Conservation (phyloP, 2,888 invertebrate genomes). For the Ecliptopera silaceata region DNA sequence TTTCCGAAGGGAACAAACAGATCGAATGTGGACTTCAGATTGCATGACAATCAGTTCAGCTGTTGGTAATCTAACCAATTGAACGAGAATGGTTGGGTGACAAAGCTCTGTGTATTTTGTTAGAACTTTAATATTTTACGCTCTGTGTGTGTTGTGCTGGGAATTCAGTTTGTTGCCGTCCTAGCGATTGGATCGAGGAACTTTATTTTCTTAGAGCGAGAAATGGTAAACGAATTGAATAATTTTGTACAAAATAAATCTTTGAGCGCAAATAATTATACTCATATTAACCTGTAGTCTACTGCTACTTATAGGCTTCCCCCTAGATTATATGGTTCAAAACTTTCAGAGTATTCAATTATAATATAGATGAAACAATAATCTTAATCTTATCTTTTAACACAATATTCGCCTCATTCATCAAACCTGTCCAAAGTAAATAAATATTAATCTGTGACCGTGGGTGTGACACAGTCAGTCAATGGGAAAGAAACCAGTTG, state of each 20-base stretch:
- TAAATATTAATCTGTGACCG: slow-evolving; percentile 2
- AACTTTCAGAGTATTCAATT: too few species aligned
- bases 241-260: too few species aligned
- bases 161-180: too few species aligned
- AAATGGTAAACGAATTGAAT: too few species aligned
- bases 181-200: background rate
- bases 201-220: too few species aligned
- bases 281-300: too few species aligned
- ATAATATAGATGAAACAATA: too few species aligned
- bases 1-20: slow-evolving; percentile 2
- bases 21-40: slow-evolving; percentile 13
- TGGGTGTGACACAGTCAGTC: slow-evolving; percentile 14
- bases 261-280: too few species aligned
- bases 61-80: slow-evolving; percentile 8
- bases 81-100: background rate
- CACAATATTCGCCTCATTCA: too few species aligned
- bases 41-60: slow-evolving; percentile 14
- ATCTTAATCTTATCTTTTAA: too few species aligned
- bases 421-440: background rate
- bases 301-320: too few species aligned
- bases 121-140: background rate
- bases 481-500: slow-evolving; percentile 4
- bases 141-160: background rate
- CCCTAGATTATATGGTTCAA: too few species aligned
- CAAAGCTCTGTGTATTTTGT: background rate